Base-by-base conservation (phyloP, 2,888 invertebrate genomes). In the Pseudolycoriella hygida region DNA sequence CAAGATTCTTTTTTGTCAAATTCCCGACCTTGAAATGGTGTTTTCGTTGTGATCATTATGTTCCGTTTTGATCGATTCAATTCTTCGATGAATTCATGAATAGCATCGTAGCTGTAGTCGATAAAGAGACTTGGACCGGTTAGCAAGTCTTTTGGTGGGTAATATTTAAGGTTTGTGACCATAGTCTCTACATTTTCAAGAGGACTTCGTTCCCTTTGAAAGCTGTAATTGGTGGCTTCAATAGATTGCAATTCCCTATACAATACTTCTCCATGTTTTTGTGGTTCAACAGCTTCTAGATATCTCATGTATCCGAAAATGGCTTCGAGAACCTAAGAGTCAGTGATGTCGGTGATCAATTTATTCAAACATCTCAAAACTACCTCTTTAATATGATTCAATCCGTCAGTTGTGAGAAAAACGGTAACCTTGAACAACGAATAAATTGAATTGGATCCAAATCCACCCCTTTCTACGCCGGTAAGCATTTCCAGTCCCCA, bases 111-210 rank as follows among this genome's bases (percentile, higher is more conserved):
- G 56, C 86, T 72, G 58, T 82, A 92, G 50, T 86, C 79, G 55
- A 76, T 83, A 58, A 76, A 80, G 0, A 90, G 63, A 45, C 76
- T 70, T 39, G 75, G 72, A 1, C 89, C 90, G 1, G 80, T 78
- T 46, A 93, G 71, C 57, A 82, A 84, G 61, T 89, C 80, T 52
- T 76, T 70, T 0, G 86, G 76, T 0, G 82, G 77, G 62, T 77
- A 90, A 55, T 76, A 71, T 52, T 86, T 87, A 81, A 88, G 85
- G 53, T 76, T 76, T 55, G 82, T 77, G 2, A 77, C 75, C 10
- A 90, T 54, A 31, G 72, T 70, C 63, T 86, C 84, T 1, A 89
- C 90, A 56, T 84, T 79, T 44, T 87, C 83, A 1, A 73, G 68
- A 0, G 89, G 77, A 39, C 74, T 70, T 1, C 71, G 70, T 56